A percentile compares a stretch with the other conserved stretches of the same genome.
Conservation (phyloP, 2,113 vertebrate species). For the Cichladusa arquata region DNA sequence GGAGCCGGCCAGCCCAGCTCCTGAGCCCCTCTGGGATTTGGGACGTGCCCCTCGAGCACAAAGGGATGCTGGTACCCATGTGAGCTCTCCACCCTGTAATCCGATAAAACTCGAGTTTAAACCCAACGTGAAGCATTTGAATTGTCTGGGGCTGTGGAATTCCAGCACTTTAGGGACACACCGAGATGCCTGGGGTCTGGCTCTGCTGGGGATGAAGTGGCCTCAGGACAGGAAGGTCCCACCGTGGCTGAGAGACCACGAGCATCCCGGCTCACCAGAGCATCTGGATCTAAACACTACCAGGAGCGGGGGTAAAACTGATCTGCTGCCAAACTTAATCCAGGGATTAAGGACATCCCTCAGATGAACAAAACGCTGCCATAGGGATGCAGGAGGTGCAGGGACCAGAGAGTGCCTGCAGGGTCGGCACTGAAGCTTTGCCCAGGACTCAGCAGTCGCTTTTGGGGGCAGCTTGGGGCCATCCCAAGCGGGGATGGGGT, state of each 20-base stretch:
- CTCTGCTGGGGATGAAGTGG: not conserved
- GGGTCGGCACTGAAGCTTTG: not conserved
- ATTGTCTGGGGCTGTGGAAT: not conserved
- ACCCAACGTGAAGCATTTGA: accelerated
- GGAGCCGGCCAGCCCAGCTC: not conserved
- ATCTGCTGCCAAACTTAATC: not conserved
- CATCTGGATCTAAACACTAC: not conserved
- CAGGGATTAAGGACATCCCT: not conserved
- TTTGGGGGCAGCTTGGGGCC: not conserved
- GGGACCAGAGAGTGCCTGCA: not conserved
- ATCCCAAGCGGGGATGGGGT: not conserved
- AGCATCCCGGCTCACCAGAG: not conserved
- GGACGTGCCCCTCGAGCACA: accelerated
- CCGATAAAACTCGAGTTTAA: not conserved
- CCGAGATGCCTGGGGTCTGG: not conserved
- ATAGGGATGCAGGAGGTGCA: accelerated
- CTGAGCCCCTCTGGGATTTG: accelerated
- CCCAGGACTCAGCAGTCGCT: not conserved
- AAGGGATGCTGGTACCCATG: accelerated
- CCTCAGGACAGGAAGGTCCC: not conserved
- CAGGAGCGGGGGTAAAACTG: not conserved
- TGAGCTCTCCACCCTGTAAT: not conserved
- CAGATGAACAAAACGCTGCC: not conserved
- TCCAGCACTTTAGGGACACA: not conserved
- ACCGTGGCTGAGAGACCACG: accelerated